Conservation (phyloP, 2,888 invertebrate genomes). For the Caenorhabditis japonica region DNA sequence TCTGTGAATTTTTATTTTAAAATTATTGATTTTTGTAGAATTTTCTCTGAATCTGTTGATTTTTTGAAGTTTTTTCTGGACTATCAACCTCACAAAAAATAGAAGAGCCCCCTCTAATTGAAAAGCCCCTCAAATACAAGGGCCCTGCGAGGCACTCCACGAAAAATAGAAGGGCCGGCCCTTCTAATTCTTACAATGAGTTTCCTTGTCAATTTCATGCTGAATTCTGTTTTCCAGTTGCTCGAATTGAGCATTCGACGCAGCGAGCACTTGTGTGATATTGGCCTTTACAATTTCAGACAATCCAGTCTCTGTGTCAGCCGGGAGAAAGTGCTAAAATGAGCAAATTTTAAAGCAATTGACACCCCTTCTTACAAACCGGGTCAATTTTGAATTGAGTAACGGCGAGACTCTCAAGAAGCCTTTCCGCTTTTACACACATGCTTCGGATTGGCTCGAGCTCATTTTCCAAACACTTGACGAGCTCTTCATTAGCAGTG, state of each 20-base stretch:
- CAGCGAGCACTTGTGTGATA: conserved; percentile 54
- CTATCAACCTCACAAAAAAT: too few species aligned
- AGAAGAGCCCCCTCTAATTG: too few species aligned
- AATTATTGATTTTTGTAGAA: too few species aligned
- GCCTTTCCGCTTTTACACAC: conserved; percentile 64
- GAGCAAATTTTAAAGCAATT: background rate
- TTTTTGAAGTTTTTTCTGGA: too few species aligned
- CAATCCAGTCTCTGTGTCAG: conserved; percentile 55
- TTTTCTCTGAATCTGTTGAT: too few species aligned
- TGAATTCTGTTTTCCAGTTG: conserved; percentile 57
- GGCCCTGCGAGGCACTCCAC: too few species aligned
- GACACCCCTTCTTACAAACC: conserved; percentile 40
- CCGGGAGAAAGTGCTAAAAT: conserved; percentile 59
- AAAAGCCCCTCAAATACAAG: too few species aligned
- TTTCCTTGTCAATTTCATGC: conserved; percentile 57
- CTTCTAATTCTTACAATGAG: conserved; percentile 52
- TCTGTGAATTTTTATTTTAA: too few species aligned
- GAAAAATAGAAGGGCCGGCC: too few species aligned
- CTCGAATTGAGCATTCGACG: conserved; percentile 59
- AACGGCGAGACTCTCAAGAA: conserved; percentile 62
- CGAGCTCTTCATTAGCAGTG: conserved; percentile 64
- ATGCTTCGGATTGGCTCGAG: conserved; percentile 67
- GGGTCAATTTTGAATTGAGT: conserved; percentile 59
- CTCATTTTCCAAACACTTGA: conserved; percentile 61
- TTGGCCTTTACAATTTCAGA: conserved; percentile 61